These are phyloP conservation scores for Globodera ellingtonae DNA, from an alignment of 1,140 invertebrate species.

Conservation along the genomic window DNA sequence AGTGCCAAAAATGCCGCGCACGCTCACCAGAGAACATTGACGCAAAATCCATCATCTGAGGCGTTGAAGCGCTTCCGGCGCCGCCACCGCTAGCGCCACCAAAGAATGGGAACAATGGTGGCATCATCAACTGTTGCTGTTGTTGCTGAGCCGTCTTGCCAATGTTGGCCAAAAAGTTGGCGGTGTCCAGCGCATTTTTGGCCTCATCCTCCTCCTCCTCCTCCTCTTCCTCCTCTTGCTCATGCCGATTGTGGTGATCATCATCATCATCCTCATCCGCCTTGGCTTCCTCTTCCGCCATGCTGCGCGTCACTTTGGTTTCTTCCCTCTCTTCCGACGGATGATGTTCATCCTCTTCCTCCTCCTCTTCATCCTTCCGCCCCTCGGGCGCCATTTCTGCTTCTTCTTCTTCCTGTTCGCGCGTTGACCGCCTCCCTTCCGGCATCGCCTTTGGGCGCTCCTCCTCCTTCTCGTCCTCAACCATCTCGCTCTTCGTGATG, in stretches of 20 bases:
- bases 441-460: too few species aligned
- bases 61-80: conserved; percentile 32
- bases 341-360: background rate
- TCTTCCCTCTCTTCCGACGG: background rate
- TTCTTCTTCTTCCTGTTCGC: background rate
- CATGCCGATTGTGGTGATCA: background rate
- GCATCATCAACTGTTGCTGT: background rate
- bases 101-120: conserved; percentile 11
- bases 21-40: conserved; percentile 21
- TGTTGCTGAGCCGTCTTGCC: conserved; percentile 27
- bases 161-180: conserved; percentile 42
- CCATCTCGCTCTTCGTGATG: background rate
- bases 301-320: background rate
- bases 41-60: conserved; percentile 11
- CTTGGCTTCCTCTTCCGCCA: background rate
- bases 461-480: background rate
- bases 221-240: background rate
- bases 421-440: too few species aligned
- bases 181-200: conserved; percentile 11
- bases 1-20: background rate
- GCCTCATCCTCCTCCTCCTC: background rate
- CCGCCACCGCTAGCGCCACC: conserved; percentile 22
- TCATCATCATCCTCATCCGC: conserved; percentile 5
- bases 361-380: background rate
- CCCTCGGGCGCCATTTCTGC: background rate